Percentiles rank a stretch among this genome's conserved stretches.
Evolutionary conservation across 23 tunicate species (phyloP).

Genomic region (Halocynthia roretzi): DNA sequence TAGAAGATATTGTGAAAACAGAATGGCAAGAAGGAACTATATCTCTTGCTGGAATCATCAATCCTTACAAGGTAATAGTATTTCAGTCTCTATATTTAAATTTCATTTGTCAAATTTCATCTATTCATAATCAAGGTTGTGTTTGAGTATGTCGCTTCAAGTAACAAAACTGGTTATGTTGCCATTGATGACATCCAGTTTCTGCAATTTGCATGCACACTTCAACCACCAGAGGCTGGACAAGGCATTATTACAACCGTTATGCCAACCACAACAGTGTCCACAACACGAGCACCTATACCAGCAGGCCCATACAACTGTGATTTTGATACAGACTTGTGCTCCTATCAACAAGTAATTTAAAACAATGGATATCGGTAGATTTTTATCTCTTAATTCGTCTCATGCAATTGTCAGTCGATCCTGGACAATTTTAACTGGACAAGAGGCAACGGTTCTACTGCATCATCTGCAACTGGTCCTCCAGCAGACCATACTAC

Average conservation of each 20-base stretch:
- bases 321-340: conserved; percentile 52
- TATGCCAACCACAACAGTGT: conserved; percentile 16
- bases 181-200: conserved; percentile 70
- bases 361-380: neutral
- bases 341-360: conserved; percentile 53
- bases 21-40: conserved; percentile 52
- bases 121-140: conserved; percentile 15
- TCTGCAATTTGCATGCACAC: conserved; percentile 35
- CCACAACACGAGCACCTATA: conserved; percentile 54
- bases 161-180: conserved; percentile 24
- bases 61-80: conserved; percentile 47
- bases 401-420: conserved; percentile 13
- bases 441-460: conserved; percentile 26
- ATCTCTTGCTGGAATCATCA: conserved; percentile 27
- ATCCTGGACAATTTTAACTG: conserved; percentile 44
- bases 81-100: neutral
- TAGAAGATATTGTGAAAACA: conserved; percentile 22
- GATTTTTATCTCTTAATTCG: neutral
- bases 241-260: conserved; percentile 13
- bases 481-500: conserved; percentile 52
- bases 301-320: conserved; percentile 78
- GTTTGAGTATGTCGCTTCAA: conserved; percentile 35
- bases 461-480: conserved; percentile 54
- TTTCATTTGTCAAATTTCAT: neutral
- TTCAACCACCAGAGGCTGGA: conserved; percentile 36